Conservation (phyloP, 2,888 invertebrate species). For the Phengaris arion region DNA sequence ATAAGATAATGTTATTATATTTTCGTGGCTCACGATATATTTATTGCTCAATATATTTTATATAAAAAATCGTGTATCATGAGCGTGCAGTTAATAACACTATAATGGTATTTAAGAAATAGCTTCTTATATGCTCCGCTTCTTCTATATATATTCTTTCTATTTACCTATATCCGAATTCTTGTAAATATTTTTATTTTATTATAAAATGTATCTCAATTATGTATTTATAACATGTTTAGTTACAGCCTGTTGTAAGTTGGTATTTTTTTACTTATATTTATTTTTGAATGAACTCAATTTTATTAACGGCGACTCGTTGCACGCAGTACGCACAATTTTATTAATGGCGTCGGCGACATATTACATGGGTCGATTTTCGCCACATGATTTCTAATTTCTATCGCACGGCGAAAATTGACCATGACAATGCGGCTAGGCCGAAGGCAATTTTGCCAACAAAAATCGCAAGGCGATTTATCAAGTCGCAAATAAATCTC, state of each 20-base stretch:
- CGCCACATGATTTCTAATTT: too few species aligned
- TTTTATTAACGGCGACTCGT: too few species aligned
- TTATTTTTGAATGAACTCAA: not conserved
- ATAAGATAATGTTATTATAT: not conserved
- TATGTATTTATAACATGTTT: constrained; percentile 10
- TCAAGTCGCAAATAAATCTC: too few species aligned
- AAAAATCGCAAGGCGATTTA: too few species aligned
- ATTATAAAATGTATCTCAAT: not conserved
- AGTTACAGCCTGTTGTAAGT: constrained; percentile 1
- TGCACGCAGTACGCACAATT: too few species aligned
- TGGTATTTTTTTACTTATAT: not conserved
- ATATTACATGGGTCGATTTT: too few species aligned
- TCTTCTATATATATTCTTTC: not conserved
- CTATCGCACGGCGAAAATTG: too few species aligned
- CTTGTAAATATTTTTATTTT: not conserved
- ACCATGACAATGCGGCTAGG: too few species aligned
- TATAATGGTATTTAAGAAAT: constrained; percentile 20
- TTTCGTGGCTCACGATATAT: constrained; percentile 21
- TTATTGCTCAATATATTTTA: not conserved
- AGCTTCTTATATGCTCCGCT: not conserved
- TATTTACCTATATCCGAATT: too few species aligned
- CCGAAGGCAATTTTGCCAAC: too few species aligned
- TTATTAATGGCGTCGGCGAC: too few species aligned
- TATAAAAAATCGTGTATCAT: constrained; percentile 5
- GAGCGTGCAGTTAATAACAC: constrained; percentile 5